Base-by-base conservation (phyloP, 2,113 vertebrate species). In the Oreochromis spilurus region DNA sequence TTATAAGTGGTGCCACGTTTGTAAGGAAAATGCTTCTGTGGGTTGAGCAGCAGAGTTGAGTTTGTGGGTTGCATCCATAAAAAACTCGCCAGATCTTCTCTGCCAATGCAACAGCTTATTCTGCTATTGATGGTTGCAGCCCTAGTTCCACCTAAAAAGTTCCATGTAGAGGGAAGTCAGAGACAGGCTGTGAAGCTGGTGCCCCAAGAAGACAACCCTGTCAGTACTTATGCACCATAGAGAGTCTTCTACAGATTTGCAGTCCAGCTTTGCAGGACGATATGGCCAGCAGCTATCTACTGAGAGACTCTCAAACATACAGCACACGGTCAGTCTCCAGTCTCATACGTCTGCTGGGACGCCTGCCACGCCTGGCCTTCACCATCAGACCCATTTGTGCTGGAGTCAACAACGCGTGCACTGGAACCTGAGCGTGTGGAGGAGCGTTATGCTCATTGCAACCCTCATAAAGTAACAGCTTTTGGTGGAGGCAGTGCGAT, bases 401-500 rank as follows among this genome's bases (percentile, higher is more conserved):
- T 62, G 58, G 16, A 4, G 29, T 62, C 16, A 34, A 16, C 58
- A 34, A 19, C 8, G 3, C 16, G 29, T 34, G 58, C 29, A 34
- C 29, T 62, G 58, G 29, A 11, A 11, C 58, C 29, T 62, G 58
- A 11, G 19, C 3, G 10, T 54, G 53, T 2, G 53, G 53, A 24
- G n/a, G n/a, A 24, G 24, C 2, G 9, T 62, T 9, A 36, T 34
- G 31, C 31, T 36, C 58, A 19, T 6, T 62, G 9, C 16, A 34
- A 3, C 36, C 8, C 2, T 36, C 36, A 36, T 36, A 9, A 36
- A 36, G 36, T 36, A 36, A 62, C 31, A 62, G 31, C 58, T 36
- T 34, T 36, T 11, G 5, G 10, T 34, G 58, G 29, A 34, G 58
- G 58, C 29, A 1, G 16, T 62, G 29, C 0, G 1, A 19, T 0